Base-by-base conservation (phyloP, 2,888 invertebrate genomes). In the Nemurella pictetii region DNA sequence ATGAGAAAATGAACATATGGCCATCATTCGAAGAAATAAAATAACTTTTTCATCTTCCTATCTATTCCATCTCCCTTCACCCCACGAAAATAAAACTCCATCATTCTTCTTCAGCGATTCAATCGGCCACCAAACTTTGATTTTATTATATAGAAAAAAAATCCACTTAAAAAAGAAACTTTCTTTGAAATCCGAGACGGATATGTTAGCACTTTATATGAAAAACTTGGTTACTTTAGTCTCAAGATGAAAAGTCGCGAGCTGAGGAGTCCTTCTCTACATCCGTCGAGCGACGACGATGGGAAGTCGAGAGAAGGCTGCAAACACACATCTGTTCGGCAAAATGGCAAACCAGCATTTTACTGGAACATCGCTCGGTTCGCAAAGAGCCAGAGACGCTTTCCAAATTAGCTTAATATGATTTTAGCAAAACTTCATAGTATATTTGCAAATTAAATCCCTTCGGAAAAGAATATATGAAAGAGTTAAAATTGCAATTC, bases 91-190 rank as follows among this genome's bases (percentile, higher is more conserved):
- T 5, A 30, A 78, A 78, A 78, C 78, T 78, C 78, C 78, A 27
- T 78, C 78, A 78, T 78, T 78, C 78, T 78, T 78, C 78, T 30
- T 78, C 27, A 78, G 78, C 78, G 78, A 78, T 78, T 78, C 78
- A 78, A 78, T 78, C 78, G 78, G 29, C 3, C 78, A 30, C 78
- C 78, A 78, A 78, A 78, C 78, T 78, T 78, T 78, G 78, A 78
- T 78, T 78, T 78, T 78, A 78, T 78, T 78, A 78, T 29, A 30
- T 25, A n/a, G 78, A 27, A 78, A 78, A 78, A 55, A 78, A 78
- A 78, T 78, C 78, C 78, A 78, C 78, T 78, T 78, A 78, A 78
- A 78, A 78, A 78, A n/a, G 78, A 78, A 78, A 78, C 78, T 78
- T 78, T 78, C 30, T 28, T 28, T n/a, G 78, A 78, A 30, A 78